Conservation (phyloP, 2,888 invertebrate species). For the Nudaria mundana region DNA sequence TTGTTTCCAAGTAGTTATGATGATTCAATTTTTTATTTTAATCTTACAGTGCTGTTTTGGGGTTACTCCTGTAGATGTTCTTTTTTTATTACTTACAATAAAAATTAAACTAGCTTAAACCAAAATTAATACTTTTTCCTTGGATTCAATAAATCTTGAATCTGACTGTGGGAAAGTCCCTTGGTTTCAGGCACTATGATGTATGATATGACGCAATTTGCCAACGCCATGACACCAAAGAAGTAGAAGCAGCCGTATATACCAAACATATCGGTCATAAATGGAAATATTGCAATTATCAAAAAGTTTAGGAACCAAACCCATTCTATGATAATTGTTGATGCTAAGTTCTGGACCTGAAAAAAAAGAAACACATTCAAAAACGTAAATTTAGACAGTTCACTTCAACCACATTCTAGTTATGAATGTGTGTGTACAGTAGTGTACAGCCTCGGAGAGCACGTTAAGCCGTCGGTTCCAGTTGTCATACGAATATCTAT, state of each 20-base stretch:
- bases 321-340: constrained; percentile 62
- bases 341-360: constrained; percentile 65
- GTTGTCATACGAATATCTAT: too few relatives aligned
- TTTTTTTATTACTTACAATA: too few relatives aligned
- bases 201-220: constrained; percentile 45
- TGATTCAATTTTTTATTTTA: too few relatives aligned
- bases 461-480: too few relatives aligned
- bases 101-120: too few relatives aligned
- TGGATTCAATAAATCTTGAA: constrained; percentile 44
- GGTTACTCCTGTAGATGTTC: too few relatives aligned
- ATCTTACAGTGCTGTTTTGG: too few relatives aligned
- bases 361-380: neutral
- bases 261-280: constrained; percentile 46
- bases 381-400: too few relatives aligned
- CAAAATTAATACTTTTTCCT: constrained; percentile 21
- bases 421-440: too few relatives aligned
- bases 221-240: constrained; percentile 49
- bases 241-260: constrained; percentile 61
- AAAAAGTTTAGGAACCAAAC: constrained; percentile 69
- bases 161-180: constrained; percentile 63
- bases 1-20: too few relatives aligned
- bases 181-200: constrained; percentile 74
- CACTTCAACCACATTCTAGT: too few relatives aligned
- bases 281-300: constrained; percentile 63
- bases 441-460: too few relatives aligned